Base-by-base conservation (phyloP, 1,140 invertebrate genomes). In the Drosophila bifasciata region DNA sequence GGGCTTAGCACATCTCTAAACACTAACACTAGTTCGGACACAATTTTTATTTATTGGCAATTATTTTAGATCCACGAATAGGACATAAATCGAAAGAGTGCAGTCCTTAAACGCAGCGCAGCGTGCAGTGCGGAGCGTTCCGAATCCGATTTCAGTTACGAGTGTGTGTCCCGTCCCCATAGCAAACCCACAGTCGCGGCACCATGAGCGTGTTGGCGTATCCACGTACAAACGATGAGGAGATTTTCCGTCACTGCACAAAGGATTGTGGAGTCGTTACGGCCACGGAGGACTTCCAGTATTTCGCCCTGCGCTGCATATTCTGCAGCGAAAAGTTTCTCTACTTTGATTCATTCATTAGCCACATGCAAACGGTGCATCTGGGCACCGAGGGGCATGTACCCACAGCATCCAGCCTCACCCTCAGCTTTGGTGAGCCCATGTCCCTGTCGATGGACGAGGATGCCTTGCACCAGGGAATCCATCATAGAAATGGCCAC, bases 211-310 rank as follows among this genome's bases (percentile, higher is more conserved):
- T 91, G 67, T 73, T 91, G 72, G 81, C 89, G 71, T 91, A 91
- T 91, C 85, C 79, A 81, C 89, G 89, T 72, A 90, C 84, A 73
- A 91, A 80, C 72, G 89, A 91, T 63, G 89, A 89, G 52, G 89
- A 89, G 46, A 88, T 91, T 71, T 89, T 91, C 72, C 72, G 79
- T 23, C 79, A 83, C 46, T 91, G 89, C 70, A 86, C 78, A 66
- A 91, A 91, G 79, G 76, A 90, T 63, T 91, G 89, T 67, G 89
- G 89, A 43, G 72, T 90, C 63, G 85, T 91, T 25, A 89, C 89
- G 71, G 81, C 89, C 59, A 90, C 89, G 16, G 89, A 89, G 52
- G 89, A 91, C 58, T 90, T 91, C 64, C 89, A 91, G 72, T 91
- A 84, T 55, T 91, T 91, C 19, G 81, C 89, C 1, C 58, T 91